Percentiles rank a stretch among this genome's conserved stretches.
phyloP scores from a whole-genome alignment of 2,113 vertebrate genomes.

The Gobius niger region DNA sequence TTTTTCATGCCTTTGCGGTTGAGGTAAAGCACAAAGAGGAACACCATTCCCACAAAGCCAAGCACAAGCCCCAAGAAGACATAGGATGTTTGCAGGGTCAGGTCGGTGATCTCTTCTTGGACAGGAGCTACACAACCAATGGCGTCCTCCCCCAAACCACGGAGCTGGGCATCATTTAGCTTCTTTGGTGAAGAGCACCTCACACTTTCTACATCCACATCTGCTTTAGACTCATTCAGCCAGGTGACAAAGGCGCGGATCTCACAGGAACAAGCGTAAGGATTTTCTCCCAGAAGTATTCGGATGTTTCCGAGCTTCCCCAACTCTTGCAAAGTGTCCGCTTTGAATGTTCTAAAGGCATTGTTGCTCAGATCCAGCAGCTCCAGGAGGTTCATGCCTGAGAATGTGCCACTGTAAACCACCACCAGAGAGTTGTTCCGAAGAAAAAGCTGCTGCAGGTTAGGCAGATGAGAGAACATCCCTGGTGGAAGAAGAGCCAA shows the following conservation, averaged over 20 bases:
- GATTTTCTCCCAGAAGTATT: slow-evolving; percentile 75
- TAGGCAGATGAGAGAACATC: slow-evolving; percentile 58
- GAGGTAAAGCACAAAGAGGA: slow-evolving; percentile 81
- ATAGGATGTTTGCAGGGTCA: slow-evolving; percentile 77
- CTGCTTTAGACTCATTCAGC: slow-evolving; percentile 68
- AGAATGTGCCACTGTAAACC: slow-evolving; percentile 73
- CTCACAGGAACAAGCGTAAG: slow-evolving; percentile 75
- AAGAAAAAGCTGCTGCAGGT: slow-evolving; percentile 67
- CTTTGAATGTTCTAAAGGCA: slow-evolving; percentile 57
- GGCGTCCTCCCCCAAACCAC: slow-evolving; percentile 39
- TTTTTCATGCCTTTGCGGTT: slow-evolving; percentile 80
- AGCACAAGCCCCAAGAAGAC: slow-evolving; percentile 77
- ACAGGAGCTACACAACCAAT: slow-evolving; percentile 64
- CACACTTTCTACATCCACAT: slow-evolving; percentile 67
- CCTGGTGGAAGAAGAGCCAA: slow-evolving; percentile 58
- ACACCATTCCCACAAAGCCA: slow-evolving; percentile 79
- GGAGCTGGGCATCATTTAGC: slow-evolving; percentile 50
- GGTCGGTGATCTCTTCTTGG: slow-evolving; percentile 48
- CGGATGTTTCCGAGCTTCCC: slow-evolving; percentile 52
- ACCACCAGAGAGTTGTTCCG: slow-evolving; percentile 74
- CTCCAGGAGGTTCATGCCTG: slow-evolving; percentile 66
- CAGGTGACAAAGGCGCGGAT: slow-evolving; percentile 65
- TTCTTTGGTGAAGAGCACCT: slow-evolving; percentile 62
- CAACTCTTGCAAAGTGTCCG: slow-evolving; percentile 66
- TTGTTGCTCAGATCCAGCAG: slow-evolving; percentile 74